Evolutionary conservation across 2,113 vertebrate genomes (phyloP).

Genomic region (Barnardius zonarius): DNA sequence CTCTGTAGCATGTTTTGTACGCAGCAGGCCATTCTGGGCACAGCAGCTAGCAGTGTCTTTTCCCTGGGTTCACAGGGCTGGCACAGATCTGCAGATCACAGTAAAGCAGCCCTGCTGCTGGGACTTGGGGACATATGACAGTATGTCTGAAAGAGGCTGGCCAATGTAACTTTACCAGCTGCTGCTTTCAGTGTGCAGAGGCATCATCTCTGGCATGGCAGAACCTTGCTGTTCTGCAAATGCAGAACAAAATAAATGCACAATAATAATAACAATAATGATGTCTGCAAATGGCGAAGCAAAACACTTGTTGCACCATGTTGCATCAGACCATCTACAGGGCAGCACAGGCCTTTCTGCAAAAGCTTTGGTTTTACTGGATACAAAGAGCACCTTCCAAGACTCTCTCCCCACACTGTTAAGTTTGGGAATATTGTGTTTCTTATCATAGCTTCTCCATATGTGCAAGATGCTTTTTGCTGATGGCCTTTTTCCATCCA

Average conservation of each 20-base stretch:
- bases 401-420: neutral
- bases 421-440: neutral
- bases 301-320: neutral
- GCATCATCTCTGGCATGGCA: neutral
- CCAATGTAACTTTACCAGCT: neutral
- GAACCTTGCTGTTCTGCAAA: neutral
- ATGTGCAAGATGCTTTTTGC: neutral
- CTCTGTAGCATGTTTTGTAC: neutral
- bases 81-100: neutral
- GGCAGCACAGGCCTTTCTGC: neutral
- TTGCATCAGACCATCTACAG: neutral
- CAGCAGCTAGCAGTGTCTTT: neutral
- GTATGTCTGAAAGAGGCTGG: neutral
- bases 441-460: neutral
- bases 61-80: neutral
- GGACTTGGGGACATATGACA: rapidly evolving
- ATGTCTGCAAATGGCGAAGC: neutral
- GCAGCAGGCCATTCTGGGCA: neutral
- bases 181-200: neutral
- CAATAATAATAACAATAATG: neutral
- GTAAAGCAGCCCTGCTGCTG: neutral
- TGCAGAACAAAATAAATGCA: neutral
- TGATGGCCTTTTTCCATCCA: neutral
- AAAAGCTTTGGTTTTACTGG: neutral
- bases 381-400: neutral